These are phyloP conservation scores for Caerostris extrusa DNA, from an alignment of 1,140 invertebrate species.

Conservation along the genomic window DNA sequence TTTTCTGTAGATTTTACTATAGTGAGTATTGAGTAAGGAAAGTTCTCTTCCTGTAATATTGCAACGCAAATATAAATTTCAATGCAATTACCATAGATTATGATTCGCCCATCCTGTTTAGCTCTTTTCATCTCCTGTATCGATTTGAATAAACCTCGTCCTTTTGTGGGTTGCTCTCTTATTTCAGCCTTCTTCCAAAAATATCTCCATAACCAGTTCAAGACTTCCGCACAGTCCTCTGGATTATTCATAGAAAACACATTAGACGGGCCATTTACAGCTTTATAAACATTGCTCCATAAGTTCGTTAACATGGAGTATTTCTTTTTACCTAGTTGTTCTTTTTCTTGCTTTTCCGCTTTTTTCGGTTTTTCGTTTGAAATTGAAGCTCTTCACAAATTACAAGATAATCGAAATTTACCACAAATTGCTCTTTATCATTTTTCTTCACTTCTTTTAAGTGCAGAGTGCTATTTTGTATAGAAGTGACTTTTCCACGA, in stretches of 20 bases:
- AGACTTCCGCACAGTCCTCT: background rate
- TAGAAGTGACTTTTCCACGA: background rate
- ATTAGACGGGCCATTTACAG: background rate
- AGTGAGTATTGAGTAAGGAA: slow-evolving; percentile 14
- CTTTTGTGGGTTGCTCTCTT: background rate
- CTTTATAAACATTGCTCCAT: background rate
- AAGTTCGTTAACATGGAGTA: slow-evolving; percentile 42
- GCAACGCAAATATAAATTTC: background rate
- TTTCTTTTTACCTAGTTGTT: background rate
- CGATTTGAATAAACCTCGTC: slow-evolving; percentile 5
- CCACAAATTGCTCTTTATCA: background rate
- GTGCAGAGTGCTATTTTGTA: background rate
- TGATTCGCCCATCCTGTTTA: slow-evolving; percentile 18
- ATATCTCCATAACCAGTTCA: slow-evolving; percentile 62
- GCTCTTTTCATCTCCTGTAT: background rate
- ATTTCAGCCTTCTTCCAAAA: background rate
- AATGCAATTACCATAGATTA: slow-evolving; percentile 60
- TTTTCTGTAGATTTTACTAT: background rate
- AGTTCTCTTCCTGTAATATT: slow-evolving; percentile 22
- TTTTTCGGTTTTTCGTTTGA: slow-evolving; percentile 3
- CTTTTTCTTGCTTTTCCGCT: background rate
- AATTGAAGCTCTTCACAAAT: slow-evolving; percentile 57
- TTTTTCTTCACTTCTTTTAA: background rate
- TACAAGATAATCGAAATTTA: slow-evolving; percentile 59
- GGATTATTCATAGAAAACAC: slow-evolving; percentile 44